A percentile compares a stretch with the other conserved stretches of the same genome.
Conservation (phyloP, 2,113 vertebrate genomes). For the Albula goreensis region DNA sequence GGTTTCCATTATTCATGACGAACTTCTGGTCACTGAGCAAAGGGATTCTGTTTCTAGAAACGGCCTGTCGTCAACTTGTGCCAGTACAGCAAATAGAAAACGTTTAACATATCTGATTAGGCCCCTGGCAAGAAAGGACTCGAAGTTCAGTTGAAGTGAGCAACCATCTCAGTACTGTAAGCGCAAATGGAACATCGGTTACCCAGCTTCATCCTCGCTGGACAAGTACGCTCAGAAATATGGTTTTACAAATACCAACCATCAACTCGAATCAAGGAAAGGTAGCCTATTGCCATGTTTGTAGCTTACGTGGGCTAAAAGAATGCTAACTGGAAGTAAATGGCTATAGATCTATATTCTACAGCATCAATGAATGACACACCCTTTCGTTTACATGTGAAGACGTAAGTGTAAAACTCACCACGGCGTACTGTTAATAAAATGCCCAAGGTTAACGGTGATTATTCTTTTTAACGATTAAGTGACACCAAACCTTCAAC, state of each 20-base stretch:
- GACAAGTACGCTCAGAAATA: neutral
- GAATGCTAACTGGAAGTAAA: too few species aligned
- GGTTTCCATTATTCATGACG: too few species aligned
- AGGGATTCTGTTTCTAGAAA: too few species aligned
- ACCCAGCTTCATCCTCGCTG: neutral
- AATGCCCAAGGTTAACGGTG: neutral
- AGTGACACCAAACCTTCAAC: neutral
- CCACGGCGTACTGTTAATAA: neutral
- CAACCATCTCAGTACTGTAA: neutral
- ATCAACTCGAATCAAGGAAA: neutral
- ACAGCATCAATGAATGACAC: too few species aligned
- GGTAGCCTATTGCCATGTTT: neutral
- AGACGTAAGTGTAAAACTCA: neutral
- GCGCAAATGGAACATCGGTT: neutral
- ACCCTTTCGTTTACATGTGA: too few species aligned
- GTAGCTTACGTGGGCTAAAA: too few species aligned
- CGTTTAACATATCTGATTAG: neutral
- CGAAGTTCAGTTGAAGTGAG: neutral
- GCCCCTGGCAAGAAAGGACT: too few species aligned
- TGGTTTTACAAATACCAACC: neutral
- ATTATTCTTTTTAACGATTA: neutral
- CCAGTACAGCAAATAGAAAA: neutral
- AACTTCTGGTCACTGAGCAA: too few species aligned
- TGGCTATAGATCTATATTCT: too few species aligned
- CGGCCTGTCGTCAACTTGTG: too few species aligned